A percentile compares a stretch with the other conserved stretches of the same genome.
These are phyloP conservation scores for Caenorhabditis imperialis DNA, from an alignment of 2,888 invertebrate genomes.

Conservation along the genomic window DNA sequence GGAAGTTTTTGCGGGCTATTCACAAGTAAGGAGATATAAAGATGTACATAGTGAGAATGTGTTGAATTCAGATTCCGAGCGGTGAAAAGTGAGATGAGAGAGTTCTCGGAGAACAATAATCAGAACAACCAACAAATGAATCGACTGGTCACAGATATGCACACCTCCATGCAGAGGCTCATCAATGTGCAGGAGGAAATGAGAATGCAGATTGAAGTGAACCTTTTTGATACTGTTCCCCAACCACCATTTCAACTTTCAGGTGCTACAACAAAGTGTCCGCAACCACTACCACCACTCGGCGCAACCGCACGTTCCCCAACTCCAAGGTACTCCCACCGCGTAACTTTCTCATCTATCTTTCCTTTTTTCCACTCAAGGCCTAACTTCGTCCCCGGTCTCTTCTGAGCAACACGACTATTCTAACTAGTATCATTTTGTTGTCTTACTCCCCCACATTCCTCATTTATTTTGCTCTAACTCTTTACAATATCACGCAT, in stretches of 20 bases:
- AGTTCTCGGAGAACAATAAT: slow-evolving; percentile 73
- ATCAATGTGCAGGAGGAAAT: slow-evolving; percentile 76
- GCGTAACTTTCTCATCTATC: not conserved
- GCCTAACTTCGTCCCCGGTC: slow-evolving; percentile 40
- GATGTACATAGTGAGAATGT: no score
- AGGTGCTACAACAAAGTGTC: slow-evolving; percentile 75
- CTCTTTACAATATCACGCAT: slow-evolving; percentile 20
- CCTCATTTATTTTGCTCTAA: slow-evolving; percentile 28
- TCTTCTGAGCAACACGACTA: slow-evolving; percentile 31
- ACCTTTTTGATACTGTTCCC: not conserved
- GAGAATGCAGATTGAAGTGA: slow-evolving; percentile 75
- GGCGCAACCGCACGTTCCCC: slow-evolving; percentile 31
- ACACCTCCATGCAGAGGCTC: slow-evolving; percentile 75
- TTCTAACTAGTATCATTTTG: slow-evolving; percentile 11
- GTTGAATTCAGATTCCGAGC: slow-evolving; percentile 73
- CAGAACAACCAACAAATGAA: slow-evolving; percentile 75
- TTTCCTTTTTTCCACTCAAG: slow-evolving; percentile 17
- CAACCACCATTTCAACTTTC: not conserved
- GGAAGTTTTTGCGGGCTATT: slow-evolving; percentile 75
- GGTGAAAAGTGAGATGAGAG: slow-evolving; percentile 77
- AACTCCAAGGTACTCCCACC: slow-evolving; percentile 49
- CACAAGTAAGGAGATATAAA: slow-evolving; percentile 62
- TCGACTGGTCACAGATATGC: slow-evolving; percentile 76
- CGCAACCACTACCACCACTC: slow-evolving; percentile 71
- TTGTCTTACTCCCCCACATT: not conserved